Evolutionary conservation across 2,797 vertebrate genomes (phyloP).

Genomic region (Echeneis naucrates): DNA sequence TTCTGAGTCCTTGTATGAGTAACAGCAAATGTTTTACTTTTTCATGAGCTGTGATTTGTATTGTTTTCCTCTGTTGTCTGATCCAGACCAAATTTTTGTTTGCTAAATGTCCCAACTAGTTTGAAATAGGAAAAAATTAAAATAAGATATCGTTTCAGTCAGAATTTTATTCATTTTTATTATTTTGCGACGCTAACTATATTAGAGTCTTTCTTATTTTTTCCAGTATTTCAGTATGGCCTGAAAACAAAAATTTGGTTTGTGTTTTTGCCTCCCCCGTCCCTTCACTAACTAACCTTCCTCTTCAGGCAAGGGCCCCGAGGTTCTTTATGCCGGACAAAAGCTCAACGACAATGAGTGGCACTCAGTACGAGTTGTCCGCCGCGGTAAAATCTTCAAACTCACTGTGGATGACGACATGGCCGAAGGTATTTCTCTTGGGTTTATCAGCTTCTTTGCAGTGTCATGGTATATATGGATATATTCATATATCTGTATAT

Average conservation of each 20-base stretch:
- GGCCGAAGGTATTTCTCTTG: conserved; percentile 88
- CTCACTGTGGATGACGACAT: conserved; percentile 95
- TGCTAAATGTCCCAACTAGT: not conserved
- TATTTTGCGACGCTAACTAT: too few relatives aligned
- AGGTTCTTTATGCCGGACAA: conserved; percentile 96
- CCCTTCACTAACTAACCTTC: conserved; percentile 78
- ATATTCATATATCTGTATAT: not conserved
- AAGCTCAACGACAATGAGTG: conserved; percentile 98
- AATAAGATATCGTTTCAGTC: too few relatives aligned
- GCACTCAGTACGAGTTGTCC: conserved; percentile 95
- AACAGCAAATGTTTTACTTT: conserved; percentile 47
- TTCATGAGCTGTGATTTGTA: conserved; percentile 18
- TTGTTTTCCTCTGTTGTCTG: conserved; percentile 47
- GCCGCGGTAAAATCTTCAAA: conserved; percentile 94
- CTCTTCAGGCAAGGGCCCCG: conserved; percentile 96
- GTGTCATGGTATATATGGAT: not conserved
- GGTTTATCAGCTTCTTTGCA: not conserved
- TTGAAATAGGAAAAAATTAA: not conserved
- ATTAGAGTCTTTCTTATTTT: not conserved
- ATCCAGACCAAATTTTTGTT: conserved; percentile 67
- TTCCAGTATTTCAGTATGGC: not conserved
- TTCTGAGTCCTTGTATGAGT: conserved; percentile 59
- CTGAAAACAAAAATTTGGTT: conserved; percentile 64
- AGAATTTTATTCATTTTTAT: too few relatives aligned
- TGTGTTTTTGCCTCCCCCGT: conserved; percentile 43